Conservation (phyloP, 2,113 vertebrate genomes). For the Dipodomys stephensi region DNA sequence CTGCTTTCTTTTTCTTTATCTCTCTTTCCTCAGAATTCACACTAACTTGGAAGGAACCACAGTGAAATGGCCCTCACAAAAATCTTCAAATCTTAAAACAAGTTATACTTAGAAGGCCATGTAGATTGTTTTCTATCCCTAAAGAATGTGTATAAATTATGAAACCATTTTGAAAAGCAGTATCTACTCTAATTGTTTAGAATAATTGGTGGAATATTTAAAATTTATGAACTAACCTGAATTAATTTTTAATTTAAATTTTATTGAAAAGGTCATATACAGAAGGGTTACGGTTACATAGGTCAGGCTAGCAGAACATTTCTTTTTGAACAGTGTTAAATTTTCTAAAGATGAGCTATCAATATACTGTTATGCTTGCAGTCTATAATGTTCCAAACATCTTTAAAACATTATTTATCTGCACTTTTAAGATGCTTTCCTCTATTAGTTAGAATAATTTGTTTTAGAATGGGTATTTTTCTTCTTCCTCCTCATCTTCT, state of each 20-base stretch:
- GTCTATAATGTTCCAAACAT: background rate
- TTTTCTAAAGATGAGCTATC: background rate
- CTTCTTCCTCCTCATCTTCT: no score
- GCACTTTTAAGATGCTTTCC: background rate
- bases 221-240: constrained; percentile 12
- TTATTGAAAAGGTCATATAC: no score
- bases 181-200: background rate
- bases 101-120: background rate
- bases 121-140: background rate
- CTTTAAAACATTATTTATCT: background rate
- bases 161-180: background rate
- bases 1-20: background rate
- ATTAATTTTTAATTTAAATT: background rate
- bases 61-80: background rate
- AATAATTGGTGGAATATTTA: background rate
- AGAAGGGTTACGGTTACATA: no score
- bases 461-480: background rate
- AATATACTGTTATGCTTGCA: background rate
- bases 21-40: background rate
- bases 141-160: background rate
- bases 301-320: no score
- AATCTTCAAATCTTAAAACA: background rate
- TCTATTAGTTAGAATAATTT: background rate
- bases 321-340: no score
- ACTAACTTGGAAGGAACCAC: background rate